Percentiles rank a stretch among this genome's conserved stretches.
Evolutionary conservation across 2,888 invertebrate species (phyloP).

Genomic region (Chymomyza procnemis): DNA sequence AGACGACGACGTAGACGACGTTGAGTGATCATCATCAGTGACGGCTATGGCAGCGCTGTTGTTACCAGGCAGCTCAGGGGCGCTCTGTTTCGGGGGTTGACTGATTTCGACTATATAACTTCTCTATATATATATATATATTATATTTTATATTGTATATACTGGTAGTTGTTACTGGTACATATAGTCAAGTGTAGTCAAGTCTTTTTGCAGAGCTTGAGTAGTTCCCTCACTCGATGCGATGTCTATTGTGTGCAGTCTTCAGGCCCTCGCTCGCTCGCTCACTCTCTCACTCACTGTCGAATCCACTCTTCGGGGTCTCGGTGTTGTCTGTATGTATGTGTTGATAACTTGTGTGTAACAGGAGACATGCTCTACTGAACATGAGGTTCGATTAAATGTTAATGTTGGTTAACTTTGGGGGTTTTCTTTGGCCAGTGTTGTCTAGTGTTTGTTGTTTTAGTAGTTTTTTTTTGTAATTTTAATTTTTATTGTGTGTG

Average conservation of each 20-base stretch:
- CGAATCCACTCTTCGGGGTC: slow-evolving; percentile 37
- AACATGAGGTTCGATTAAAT: slow-evolving; percentile 78
- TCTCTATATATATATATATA: slow-evolving; percentile 17
- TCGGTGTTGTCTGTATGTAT: slow-evolving; percentile 23
- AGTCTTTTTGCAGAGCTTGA: slow-evolving; percentile 73
- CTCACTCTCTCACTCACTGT: slow-evolving; percentile 35
- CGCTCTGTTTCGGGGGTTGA: neutral
- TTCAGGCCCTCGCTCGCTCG: slow-evolving; percentile 23
- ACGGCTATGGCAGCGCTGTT: neutral
- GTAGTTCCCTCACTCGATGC: slow-evolving; percentile 66
- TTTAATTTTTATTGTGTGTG: neutral
- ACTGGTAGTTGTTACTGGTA: slow-evolving; percentile 5
- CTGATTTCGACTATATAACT: neutral
- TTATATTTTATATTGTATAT: too few species aligned
- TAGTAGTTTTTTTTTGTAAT: slow-evolving; percentile 11
- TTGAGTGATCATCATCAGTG: slow-evolving; percentile 55
- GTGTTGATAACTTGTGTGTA: slow-evolving; percentile 67
- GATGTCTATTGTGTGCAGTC: slow-evolving; percentile 51
- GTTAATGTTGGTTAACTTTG: slow-evolving; percentile 78
- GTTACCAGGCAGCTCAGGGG: neutral
- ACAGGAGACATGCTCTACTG: slow-evolving; percentile 78
- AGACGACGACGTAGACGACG: slow-evolving; percentile 38
- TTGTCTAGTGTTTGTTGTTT: slow-evolving; percentile 26
- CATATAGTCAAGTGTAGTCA: slow-evolving; percentile 40
- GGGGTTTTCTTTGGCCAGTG: slow-evolving; percentile 66